Conservation (phyloP, 2,888 invertebrate genomes). For the Archips xylosteana region DNA sequence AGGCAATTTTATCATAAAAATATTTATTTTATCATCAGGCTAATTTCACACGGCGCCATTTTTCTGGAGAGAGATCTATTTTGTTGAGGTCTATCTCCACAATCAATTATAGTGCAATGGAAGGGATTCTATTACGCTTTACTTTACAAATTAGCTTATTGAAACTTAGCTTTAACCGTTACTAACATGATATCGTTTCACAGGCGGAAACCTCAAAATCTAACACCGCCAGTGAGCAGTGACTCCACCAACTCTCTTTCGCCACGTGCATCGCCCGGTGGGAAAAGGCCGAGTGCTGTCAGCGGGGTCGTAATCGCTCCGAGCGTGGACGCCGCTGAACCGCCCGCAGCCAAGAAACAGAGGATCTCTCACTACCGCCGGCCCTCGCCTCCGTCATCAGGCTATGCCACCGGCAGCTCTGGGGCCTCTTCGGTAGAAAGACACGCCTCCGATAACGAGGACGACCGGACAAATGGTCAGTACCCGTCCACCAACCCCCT, state of each 20-base stretch:
- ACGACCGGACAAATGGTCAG: constrained; percentile 71
- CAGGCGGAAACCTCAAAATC: constrained; percentile 95
- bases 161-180: not conserved
- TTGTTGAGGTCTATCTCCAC: no score
- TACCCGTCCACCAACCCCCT: constrained; percentile 90
- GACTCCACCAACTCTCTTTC: constrained; percentile 95
- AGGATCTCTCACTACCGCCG: constrained; percentile 93
- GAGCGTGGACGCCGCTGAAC: constrained; percentile 86
- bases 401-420: constrained; percentile 68
- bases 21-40: no score
- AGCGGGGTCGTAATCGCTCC: constrained; percentile 81
- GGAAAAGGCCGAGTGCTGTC: constrained; percentile 88
- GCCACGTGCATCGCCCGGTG: constrained; percentile 87
- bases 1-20: not conserved
- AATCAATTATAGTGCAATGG: no score
- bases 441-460: constrained; percentile 83
- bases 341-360: constrained; percentile 88
- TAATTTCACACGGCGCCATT: no score
- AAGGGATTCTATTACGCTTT: no score
- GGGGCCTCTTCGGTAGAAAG: constrained; percentile 82
- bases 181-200: not conserved
- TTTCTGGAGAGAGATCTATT: no score
- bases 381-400: constrained; percentile 79
- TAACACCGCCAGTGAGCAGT: constrained; percentile 95
- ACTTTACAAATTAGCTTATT: no score